These are phyloP conservation scores for Lagria hirta DNA, from an alignment of 2,888 invertebrate genomes.

Conservation along the genomic window DNA sequence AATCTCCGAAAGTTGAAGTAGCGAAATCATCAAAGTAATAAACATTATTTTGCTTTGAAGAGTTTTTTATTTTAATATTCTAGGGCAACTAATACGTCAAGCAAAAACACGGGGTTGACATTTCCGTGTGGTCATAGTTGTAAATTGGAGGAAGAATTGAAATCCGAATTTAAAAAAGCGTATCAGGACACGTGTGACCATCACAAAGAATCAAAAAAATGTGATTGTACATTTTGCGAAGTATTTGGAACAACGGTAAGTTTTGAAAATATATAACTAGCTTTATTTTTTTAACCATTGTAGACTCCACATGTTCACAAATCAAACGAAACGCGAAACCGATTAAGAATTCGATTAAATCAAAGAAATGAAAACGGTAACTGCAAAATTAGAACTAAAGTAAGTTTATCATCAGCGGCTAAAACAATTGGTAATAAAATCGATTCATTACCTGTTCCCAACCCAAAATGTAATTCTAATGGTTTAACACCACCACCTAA, in stretches of 20 bases:
- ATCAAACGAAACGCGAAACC: constrained; percentile 48
- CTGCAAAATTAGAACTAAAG: not conserved
- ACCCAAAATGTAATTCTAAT: constrained; percentile 8
- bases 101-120: constrained; percentile 18
- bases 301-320: constrained; percentile 40
- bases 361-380: constrained; percentile 36
- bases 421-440: constrained; percentile 6
- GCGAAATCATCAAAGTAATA: constrained; percentile 9
- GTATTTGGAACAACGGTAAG: constrained; percentile 47
- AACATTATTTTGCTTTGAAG: constrained; percentile 3
- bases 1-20: constrained; percentile 8
- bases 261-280: constrained; percentile 14
- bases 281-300: not conserved
- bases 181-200: constrained; percentile 42
- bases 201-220: constrained; percentile 46
- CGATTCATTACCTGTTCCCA: constrained; percentile 6
- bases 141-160: constrained; percentile 35
- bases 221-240: constrained; percentile 52
- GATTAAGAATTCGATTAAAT: constrained; percentile 47
- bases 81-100: constrained; percentile 19
- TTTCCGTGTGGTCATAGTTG: constrained; percentile 34
- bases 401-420: not conserved
- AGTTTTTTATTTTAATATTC: constrained; percentile 4
- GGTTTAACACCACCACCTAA: constrained; percentile 12
- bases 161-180: constrained; percentile 35